phyloP scores from a whole-genome alignment of 1,140 invertebrate genomes.

The Platorchestia sp. region DNA sequence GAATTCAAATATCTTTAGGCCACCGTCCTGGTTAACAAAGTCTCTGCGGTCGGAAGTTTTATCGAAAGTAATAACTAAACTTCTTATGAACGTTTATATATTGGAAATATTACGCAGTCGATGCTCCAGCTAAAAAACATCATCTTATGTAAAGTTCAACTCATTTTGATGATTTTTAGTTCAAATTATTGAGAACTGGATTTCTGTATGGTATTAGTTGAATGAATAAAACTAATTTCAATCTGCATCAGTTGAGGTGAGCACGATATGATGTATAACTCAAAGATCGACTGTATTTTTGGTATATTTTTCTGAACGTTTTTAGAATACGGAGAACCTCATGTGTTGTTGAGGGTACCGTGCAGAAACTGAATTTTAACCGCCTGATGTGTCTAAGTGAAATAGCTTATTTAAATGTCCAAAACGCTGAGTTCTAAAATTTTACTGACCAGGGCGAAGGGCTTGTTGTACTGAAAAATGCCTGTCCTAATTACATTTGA shows the following conservation, averaged over 20 bases:
- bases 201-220: too few relatives aligned
- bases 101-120: background rate
- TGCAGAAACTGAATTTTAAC: background rate
- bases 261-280: too few relatives aligned
- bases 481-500: background rate
- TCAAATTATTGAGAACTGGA: too few relatives aligned
- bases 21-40: background rate
- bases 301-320: background rate
- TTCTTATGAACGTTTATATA: background rate
- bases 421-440: background rate
- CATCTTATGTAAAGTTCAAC: too few relatives aligned
- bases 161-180: too few relatives aligned
- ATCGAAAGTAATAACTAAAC: background rate
- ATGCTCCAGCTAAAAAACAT: too few relatives aligned
- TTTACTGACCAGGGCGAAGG: background rate
- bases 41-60: background rate
- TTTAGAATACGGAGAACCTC: background rate
- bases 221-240: too few relatives aligned
- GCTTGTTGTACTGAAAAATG: background rate
- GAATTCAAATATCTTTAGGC: background rate
- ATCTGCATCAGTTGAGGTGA: too few relatives aligned
- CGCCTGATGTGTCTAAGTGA: background rate
- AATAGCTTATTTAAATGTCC: background rate
- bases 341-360: background rate
- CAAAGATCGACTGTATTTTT: too few relatives aligned